These are phyloP conservation scores for Gastrophysa polygoni DNA, from an alignment of 2,888 invertebrate genomes.

Conservation along the genomic window DNA sequence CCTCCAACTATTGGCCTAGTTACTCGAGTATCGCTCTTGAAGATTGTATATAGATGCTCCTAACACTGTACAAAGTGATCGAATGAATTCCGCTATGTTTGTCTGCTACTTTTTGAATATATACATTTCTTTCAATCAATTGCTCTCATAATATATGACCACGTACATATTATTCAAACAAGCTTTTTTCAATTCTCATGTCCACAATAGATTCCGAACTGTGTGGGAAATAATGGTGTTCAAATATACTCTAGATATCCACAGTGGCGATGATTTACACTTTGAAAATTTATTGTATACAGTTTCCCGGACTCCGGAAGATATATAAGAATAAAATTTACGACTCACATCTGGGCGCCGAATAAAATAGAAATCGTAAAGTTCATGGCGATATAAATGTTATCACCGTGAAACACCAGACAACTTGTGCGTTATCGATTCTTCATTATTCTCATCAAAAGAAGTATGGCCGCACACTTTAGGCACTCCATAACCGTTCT, in stretches of 20 bases:
- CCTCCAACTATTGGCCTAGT: too few relatives aligned
- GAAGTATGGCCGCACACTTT: conserved; percentile 1
- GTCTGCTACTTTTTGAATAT: too few relatives aligned
- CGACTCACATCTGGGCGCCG: conserved; percentile 38
- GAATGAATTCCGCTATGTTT: too few relatives aligned
- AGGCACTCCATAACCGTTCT: neutral
- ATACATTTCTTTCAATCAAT: too few relatives aligned
- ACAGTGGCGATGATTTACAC: conserved; percentile 24
- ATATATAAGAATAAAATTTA: conserved; percentile 38
- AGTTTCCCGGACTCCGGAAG: conserved; percentile 25
- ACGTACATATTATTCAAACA: too few relatives aligned
- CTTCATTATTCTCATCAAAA: conserved; percentile 15
- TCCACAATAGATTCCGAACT: too few relatives aligned
- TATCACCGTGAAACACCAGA: conserved; percentile 27
- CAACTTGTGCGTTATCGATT: conserved; percentile 14
- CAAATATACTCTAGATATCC: neutral
- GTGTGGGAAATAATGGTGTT: too few relatives aligned
- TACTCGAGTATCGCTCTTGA: too few relatives aligned
- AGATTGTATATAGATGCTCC: too few relatives aligned
- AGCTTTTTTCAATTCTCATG: too few relatives aligned
- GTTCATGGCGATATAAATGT: conserved; percentile 36
- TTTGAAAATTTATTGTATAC: conserved; percentile 31
- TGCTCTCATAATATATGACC: too few relatives aligned
- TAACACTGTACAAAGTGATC: too few relatives aligned
- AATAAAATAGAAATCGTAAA: conserved; percentile 41